Conservation (phyloP, 2,113 vertebrate species). For the Paedocypris sp. region DNA sequence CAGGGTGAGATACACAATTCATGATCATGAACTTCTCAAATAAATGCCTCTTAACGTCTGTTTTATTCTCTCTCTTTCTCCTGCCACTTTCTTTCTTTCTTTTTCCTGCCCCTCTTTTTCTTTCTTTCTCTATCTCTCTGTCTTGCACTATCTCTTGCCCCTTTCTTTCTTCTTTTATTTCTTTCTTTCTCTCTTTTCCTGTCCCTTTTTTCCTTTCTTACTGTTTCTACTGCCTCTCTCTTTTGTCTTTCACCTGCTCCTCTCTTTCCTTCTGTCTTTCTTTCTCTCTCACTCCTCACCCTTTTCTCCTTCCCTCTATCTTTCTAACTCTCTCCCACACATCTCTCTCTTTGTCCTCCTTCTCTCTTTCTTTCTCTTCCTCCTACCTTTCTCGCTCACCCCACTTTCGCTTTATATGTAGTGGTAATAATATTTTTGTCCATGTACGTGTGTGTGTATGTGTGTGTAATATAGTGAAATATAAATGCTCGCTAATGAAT, state of each 20-base stretch:
- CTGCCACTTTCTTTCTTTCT: not conserved
- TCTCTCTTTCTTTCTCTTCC: not conserved
- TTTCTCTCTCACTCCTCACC: too few relatives aligned
- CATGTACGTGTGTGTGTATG: too few relatives aligned
- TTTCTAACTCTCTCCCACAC: not conserved
- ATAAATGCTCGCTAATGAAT: too few relatives aligned
- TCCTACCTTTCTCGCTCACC: too few relatives aligned
- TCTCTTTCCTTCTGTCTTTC: not conserved
- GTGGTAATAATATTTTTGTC: too few relatives aligned
- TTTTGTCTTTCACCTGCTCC: not conserved
- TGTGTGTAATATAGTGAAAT: too few relatives aligned
- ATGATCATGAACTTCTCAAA: not conserved
- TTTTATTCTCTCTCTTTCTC: not conserved
- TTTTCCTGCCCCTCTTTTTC: too few relatives aligned
- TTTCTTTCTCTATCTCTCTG: too few relatives aligned
- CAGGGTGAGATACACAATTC: constrained; percentile 58
- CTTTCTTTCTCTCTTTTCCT: too few relatives aligned
- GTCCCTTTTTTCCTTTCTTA: too few relatives aligned
- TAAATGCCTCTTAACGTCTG: not conserved
- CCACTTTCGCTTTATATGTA: too few relatives aligned
- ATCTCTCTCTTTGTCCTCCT: not conserved
- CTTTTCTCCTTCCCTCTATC: not conserved
- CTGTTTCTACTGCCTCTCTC: too few relatives aligned
- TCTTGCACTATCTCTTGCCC: not conserved
- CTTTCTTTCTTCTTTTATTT: not conserved